These are phyloP conservation scores for Sminthurides aquaticus DNA, from an alignment of 2,888 invertebrate genomes.

Conservation along the genomic window DNA sequence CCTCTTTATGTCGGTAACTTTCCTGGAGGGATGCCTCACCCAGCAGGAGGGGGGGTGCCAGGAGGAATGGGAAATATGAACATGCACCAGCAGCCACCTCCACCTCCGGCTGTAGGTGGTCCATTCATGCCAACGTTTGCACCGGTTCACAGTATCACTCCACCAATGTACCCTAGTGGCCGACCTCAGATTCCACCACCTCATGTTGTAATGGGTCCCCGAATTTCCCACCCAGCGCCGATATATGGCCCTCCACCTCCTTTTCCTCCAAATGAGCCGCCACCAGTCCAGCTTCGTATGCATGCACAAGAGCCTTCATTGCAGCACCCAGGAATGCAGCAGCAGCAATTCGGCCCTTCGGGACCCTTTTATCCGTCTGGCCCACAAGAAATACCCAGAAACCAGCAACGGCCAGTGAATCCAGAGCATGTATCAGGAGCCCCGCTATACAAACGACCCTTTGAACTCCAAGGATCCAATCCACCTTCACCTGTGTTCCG, in stretches of 20 bases:
- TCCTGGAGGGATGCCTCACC: too few species aligned
- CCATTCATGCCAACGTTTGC: not conserved
- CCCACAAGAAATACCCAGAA: too few species aligned
- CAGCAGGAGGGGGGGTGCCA: too few species aligned
- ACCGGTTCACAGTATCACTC: not conserved
- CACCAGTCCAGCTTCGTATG: not conserved
- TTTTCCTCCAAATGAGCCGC: not conserved
- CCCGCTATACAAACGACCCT: conserved; percentile 12
- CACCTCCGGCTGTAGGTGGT: too few species aligned
- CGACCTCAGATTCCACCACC: not conserved
- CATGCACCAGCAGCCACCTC: too few species aligned
- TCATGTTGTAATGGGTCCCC: too few species aligned
- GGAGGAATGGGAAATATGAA: too few species aligned
- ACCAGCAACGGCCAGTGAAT: not conserved
- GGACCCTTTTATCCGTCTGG: too few species aligned
- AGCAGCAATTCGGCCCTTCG: too few species aligned
- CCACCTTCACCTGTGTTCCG: not conserved
- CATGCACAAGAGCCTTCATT: not conserved
- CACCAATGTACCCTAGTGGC: not conserved
- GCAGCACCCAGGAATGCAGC: not conserved
- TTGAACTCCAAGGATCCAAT: conserved; percentile 1
- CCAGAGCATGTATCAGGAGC: conserved; percentile 12
- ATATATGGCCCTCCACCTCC: not conserved
- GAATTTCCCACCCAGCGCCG: too few species aligned
- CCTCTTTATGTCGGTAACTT: too few species aligned